Conservation (phyloP, 2,797 vertebrate genomes). For the Falco columbarius region DNA sequence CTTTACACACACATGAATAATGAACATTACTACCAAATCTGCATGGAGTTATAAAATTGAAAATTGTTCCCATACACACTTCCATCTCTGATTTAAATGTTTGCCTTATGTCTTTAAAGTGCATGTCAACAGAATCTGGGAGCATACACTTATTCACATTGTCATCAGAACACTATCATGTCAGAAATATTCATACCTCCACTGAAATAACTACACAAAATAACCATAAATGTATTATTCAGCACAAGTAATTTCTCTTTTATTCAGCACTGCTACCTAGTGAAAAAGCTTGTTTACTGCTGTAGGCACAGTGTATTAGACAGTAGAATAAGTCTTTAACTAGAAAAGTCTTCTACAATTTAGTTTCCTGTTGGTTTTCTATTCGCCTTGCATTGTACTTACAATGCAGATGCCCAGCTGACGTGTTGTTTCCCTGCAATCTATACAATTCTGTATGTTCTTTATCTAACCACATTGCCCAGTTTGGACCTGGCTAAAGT, state of each 20-base stretch:
- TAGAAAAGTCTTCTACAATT: not conserved
- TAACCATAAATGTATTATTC: not conserved
- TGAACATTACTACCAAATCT: not conserved
- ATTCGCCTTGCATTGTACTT: not conserved
- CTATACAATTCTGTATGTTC: not conserved
- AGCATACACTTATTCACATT: not conserved
- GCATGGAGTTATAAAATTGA: not conserved
- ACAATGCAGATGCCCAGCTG: not conserved
- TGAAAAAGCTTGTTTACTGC: not conserved
- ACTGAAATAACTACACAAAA: not conserved
- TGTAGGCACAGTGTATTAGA: not conserved
- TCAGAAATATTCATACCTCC: constrained; percentile 10
- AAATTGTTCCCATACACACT: constrained; percentile 40
- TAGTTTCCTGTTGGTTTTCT: not conserved
- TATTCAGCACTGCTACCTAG: not conserved
- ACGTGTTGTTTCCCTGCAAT: not conserved
- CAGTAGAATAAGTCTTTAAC: not conserved
- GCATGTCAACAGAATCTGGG: not conserved
- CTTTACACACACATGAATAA: not conserved
- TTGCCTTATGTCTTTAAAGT: constrained; percentile 23
- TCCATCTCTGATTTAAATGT: constrained; percentile 47
- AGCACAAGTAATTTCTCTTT: not conserved
- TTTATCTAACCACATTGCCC: not conserved
- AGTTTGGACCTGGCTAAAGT: not conserved
- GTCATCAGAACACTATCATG: constrained; percentile 9